Evolutionary conservation across 2,888 invertebrate genomes (phyloP).

Genomic region (Dicranocentrus wangi): DNA sequence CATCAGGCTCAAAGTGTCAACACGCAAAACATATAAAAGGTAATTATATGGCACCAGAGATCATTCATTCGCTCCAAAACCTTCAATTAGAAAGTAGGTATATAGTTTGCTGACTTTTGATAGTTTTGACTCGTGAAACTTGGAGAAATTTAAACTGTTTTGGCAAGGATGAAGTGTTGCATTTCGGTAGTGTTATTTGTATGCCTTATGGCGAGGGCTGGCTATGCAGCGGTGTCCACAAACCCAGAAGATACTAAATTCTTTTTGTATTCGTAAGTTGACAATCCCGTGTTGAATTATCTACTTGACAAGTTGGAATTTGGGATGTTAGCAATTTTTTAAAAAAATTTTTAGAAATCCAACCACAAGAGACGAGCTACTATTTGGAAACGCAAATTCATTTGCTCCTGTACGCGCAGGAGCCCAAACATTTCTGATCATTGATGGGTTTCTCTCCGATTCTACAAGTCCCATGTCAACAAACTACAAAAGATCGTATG

Average conservation of each 20-base stretch:
- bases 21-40: too few relatives aligned
- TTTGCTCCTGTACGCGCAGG: constrained; percentile 11
- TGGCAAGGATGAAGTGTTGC: constrained; percentile 23
- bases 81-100: too few relatives aligned
- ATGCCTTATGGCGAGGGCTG: constrained; percentile 24
- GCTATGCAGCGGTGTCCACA: constrained; percentile 25
- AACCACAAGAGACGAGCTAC: constrained; percentile 21
- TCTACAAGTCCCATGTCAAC: constrained; percentile 45
- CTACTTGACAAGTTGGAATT: too few relatives aligned
- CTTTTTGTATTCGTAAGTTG: constrained; percentile 43
- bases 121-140: too few relatives aligned
- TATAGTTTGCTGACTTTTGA: too few relatives aligned
- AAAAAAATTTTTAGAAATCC: constrained; percentile 21
- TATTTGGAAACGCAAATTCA: constrained; percentile 32
- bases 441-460: constrained; percentile 60
- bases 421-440: constrained; percentile 39
- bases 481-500: neutral
- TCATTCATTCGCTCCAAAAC: too few relatives aligned
- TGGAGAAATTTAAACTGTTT: too few relatives aligned
- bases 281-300: too few relatives aligned
- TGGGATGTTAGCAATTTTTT: too few relatives aligned
- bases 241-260: constrained; percentile 39
- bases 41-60: too few relatives aligned
- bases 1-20: too few relatives aligned
- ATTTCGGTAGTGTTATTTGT: neutral